Evolutionary conservation across 2,113 vertebrate species (phyloP), one percentile per base, ranked within the genome.

Genomic region (Promerops cafer): DNA sequence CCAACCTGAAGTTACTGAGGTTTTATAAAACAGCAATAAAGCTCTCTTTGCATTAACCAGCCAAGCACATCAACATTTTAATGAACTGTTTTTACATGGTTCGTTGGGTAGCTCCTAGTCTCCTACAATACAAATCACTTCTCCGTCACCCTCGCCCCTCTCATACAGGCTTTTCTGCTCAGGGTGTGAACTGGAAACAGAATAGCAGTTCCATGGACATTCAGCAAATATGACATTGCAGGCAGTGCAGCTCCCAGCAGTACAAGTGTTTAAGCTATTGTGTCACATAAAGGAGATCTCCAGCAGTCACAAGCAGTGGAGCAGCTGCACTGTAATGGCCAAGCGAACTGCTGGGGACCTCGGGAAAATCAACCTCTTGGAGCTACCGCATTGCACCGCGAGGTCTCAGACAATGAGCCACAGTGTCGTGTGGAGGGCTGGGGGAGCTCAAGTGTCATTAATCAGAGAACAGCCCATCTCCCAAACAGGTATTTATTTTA

Each of bases 61-160:
- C 94, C 96, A 97, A 97, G 97, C 98, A 98, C 98, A 97, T 98
- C 97, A 98, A 98, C 97, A 98, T 98, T 98, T 98, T 98, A 98
- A 98, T 98, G 98, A 98, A 97, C 97, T 98, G 98, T 97, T 98
- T 98, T 98, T 93, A 98, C 97, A 97, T 88, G 98, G 97, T 97
- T 98, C 97, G 27, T 98, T 98, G 98, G 87, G 94, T 97, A 97
- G 96, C 97, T 97, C 96, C 96, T 85, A 53, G 94, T 95, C 97
- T 97, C 56, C 96, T 95, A 16, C 79, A 91, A 96, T 89, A 98
- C 98, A 97, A 98, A 98, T 98, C 97, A 97, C 94, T 90, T 60
- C 91, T 65, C 83, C 1, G 2, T 89, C 96, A 83, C 90, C 69
- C 54, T 89, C 49, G 3, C 61, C 91, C 83, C 61, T 74, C 94